Base-by-base conservation (phyloP, 2,888 invertebrate species). In the Halocaridina rubra region DNA sequence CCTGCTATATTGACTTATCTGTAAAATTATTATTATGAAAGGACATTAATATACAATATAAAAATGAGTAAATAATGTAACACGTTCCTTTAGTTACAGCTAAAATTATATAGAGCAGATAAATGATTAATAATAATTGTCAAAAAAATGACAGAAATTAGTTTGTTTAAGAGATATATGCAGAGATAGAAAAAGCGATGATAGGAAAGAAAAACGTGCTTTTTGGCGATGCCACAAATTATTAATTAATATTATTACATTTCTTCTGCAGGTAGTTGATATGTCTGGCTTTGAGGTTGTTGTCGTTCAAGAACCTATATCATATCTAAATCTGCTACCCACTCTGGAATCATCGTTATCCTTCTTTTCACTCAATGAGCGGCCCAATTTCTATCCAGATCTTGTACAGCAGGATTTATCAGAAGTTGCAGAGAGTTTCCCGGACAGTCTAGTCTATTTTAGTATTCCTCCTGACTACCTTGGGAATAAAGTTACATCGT, bases 401-500 rank as follows among this genome's bases (percentile, higher is more conserved):
- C 64, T 79, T 32, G 79, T 84, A 67, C 57, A 33, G 27, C 84
- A 84, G 24, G 84, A 84, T 24, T 29, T 84, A 53, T 19, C 39
- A 7, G 75, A 27, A 2, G 32, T 79, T 2, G 67, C 72, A n/a
- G 59, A 64, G 2, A 64, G 53, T 64, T 74, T 39, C 46, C 80
- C 67, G 33, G 84, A 79, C 22, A 77, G 69, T 22, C 91, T 94
- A 0, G 92, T 95, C 0, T 97, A 96, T 91, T 96, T 97, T 91
- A 92, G 94, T 0, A 96, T 96, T 0, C 96, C 97, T 0, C 90
- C 91, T 0, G 91, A 92, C 30, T 96, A 95, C 90, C 92, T 96
- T 0, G 95, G 95, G n/a, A 97, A 97, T 90, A 95, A 95, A 90
- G 91, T 98, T 53, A 94, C 95, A 0, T 94, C 97, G 0, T 98